Evolutionary conservation across 2,113 vertebrate species (phyloP).

Genomic region (Daubentonia madagascariensis): DNA sequence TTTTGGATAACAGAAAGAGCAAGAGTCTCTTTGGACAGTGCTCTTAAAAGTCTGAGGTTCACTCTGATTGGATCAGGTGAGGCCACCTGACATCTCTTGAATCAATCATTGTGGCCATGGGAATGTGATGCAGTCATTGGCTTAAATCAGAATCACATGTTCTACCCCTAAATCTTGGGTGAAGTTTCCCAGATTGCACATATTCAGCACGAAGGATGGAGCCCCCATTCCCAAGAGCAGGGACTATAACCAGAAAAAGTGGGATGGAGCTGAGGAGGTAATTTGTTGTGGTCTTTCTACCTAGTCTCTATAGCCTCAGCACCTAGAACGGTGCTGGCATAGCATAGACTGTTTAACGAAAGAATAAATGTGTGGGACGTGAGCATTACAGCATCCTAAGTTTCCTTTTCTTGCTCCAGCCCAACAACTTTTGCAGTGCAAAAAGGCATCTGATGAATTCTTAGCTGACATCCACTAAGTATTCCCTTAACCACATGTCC

Average conservation of each 20-base stretch:
- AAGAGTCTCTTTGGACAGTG: neutral
- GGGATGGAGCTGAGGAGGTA: neutral
- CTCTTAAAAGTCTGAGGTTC: neutral
- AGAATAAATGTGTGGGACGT: neutral
- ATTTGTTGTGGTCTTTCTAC: neutral
- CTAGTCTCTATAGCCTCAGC: neutral
- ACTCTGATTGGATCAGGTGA: neutral
- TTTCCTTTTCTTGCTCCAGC: neutral
- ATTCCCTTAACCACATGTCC: neutral
- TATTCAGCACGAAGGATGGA: neutral
- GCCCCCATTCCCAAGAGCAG: neutral
- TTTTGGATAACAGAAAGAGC: neutral
- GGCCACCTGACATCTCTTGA: neutral
- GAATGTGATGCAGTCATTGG: neutral
- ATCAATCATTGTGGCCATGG: neutral
- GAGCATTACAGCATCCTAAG: neutral
- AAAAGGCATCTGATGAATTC: conserved; percentile 16
- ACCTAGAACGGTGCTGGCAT: no score
- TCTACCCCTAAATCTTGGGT: neutral
- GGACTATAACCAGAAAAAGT: neutral
- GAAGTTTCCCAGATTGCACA: neutral
- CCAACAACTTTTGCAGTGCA: neutral
- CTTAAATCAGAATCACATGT: neutral
- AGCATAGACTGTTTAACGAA: neutral
- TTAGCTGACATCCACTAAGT: neutral